A percentile compares a stretch with the other conserved stretches of the same genome.
phyloP scores from a whole-genome alignment of 2,888 invertebrate genomes.

The Plutella xylostella region DNA sequence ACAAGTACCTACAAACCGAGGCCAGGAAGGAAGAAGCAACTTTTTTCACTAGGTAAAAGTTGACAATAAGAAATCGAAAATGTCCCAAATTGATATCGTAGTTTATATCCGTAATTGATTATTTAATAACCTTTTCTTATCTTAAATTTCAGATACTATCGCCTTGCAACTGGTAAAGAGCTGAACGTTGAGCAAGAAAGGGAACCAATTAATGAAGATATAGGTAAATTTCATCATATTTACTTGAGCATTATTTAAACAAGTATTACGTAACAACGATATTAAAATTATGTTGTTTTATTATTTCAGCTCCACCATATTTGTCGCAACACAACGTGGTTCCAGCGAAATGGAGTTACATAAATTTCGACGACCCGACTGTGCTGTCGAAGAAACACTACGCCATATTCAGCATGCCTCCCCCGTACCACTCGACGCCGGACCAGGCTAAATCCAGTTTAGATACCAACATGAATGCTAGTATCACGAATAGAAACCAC shows the following conservation, averaged over 20 bases:
- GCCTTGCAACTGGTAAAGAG: conserved; percentile 71
- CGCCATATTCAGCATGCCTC: conserved; percentile 79
- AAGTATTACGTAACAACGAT: too few relatives aligned
- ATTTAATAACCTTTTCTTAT: too few relatives aligned
- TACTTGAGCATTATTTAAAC: neutral
- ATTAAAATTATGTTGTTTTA: neutral
- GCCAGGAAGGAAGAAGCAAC: too few relatives aligned
- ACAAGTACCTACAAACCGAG: too few relatives aligned
- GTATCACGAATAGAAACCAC: conserved; percentile 71
- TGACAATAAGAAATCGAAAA: too few relatives aligned
- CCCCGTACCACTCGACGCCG: conserved; percentile 78
- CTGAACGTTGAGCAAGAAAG: conserved; percentile 77
- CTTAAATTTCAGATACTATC: conserved; percentile 66
- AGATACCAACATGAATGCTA: conserved; percentile 80
- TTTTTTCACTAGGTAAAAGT: too few relatives aligned
- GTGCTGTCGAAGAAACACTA: conserved; percentile 68
- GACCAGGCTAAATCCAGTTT: conserved; percentile 49
- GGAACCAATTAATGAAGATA: conserved; percentile 75
- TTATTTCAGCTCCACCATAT: conserved; percentile 80
- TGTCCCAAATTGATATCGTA: too few relatives aligned
- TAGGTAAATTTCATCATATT: conserved; percentile 34
- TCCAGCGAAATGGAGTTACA: conserved; percentile 86
- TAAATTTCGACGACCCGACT: conserved; percentile 52
- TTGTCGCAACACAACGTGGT: conserved; percentile 85
- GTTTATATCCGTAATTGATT: too few relatives aligned